Base-by-base conservation (phyloP, 2,113 vertebrate species). In the Cyprinodon brontotheroides region DNA sequence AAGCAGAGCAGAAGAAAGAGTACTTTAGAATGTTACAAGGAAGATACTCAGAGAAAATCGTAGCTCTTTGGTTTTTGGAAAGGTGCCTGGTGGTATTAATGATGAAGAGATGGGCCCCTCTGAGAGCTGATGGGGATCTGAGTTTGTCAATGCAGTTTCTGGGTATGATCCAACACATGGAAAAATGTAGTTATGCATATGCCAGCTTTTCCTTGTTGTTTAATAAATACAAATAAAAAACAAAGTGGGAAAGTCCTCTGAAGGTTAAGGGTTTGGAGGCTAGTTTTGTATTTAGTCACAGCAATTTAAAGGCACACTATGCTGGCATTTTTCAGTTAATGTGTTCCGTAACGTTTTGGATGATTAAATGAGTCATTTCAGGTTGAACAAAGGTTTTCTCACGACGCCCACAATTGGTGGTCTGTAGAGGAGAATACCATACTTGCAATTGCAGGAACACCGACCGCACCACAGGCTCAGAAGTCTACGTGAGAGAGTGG, bases 101-200 rank as follows among this genome's bases (percentile, higher is more conserved):
- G 77, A 76, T 83, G 86, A 85, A 22, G 83, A 77, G 84, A 86
- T 79, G 80, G 63, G 62, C 11, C 86, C 83, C 84, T 62, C 75
- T 47, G 87, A 86, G 91, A 87, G 75, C 38, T 65, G 40, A 47
- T 2, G 6, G 45, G 65, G 78, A 70, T n/a, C 37, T 3, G 48
- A 37, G 0, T 12, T 20, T 75, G 68, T 29, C 6, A 22, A 69
- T 68, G 17, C 43, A 73, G 61, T 53, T 75, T 66, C 72, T 90
- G 88, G 86, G 75, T 40, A 11, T 14, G 5, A 7, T 81, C 83
- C 80, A 89, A 81, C 41, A 73, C 2, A 20, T 53, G 48, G 5
- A 17, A n/a, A 78, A 61, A 86, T 78, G 81, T 39, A 73, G 67
- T 83, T 80, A 74, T 59, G 67, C 83, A 83, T 65, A 83, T 89